Conservation (phyloP, 2,888 invertebrate genomes). For the Brachylomia viminalis region DNA sequence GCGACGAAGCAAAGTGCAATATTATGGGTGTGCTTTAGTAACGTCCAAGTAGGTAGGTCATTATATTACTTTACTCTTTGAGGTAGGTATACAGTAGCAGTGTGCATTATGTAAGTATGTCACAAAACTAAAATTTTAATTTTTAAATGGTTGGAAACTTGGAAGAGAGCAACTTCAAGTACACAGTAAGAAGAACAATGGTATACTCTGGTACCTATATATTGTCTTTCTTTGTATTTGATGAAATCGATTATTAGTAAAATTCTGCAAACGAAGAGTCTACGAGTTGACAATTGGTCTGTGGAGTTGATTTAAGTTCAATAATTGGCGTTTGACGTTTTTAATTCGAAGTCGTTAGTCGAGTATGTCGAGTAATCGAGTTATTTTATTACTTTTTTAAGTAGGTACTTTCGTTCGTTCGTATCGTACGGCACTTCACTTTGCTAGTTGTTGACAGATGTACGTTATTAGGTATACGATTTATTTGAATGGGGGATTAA, state of each 20-base stretch:
- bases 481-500: constrained; percentile 27
- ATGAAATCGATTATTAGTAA: not conserved
- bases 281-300: no score
- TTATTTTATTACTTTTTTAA: not conserved
- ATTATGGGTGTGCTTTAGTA: not conserved
- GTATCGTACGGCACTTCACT: not conserved
- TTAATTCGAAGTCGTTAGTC: no score
- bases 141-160: not conserved
- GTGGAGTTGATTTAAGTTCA: not conserved
- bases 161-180: not conserved
- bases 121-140: not conserved
- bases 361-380: not conserved
- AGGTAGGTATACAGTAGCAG: no score
- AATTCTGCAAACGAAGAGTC: not conserved
- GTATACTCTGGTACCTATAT: not conserved
- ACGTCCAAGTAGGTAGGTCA: not conserved
- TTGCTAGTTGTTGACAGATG: constrained; percentile 5
- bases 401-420: not conserved
- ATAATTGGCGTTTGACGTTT: not conserved
- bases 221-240: not conserved
- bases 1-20: not conserved
- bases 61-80: no score
- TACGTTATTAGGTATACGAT: not conserved
- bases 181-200: not conserved
- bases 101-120: no score